Base-by-base conservation (phyloP, 2,113 vertebrate genomes). In the Lophura nycthemera region DNA sequence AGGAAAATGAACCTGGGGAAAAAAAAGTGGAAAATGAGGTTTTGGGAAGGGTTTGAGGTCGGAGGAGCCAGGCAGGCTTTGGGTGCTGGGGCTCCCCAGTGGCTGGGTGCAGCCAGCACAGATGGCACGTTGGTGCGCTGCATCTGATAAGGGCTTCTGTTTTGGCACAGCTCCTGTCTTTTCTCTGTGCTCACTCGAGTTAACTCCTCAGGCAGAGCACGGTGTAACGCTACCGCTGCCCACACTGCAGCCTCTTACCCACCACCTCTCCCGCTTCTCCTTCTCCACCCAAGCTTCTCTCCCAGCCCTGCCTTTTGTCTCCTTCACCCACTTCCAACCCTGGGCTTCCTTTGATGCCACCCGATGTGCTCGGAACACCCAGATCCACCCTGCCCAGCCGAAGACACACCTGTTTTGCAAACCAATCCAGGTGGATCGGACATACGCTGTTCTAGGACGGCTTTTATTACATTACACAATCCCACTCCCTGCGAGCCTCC, bases 291-390 rank as follows among this genome's bases (percentile, higher is more conserved):
- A 95, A 85, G 97, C 95, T 96, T 93, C 70, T 40, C 83, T 97
- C 92, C 94, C 95, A 96, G 25, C 95, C 94, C 96, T 95, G 73
- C 89, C 95, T 95, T 95, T 96, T 96, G 96, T 96, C 92, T 96
- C 77, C 93, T 88, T 96, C 96, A 94, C 95, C 95, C 92, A 96
- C 93, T 95, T 96, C 56, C 92, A 95, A 90, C 83, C 92, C n/a
- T 21, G 43, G 19, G 78, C 43, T 64, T 92, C 81, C 94, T 96
- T 97, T 97, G 97, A 97, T 96, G 95, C 88, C 94, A 86, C 47
- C 89, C 64, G 79, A 13, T 74, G 3, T 65, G 66, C 34, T 59
- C 90, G 82, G 88, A 18, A 91, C 96, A 94, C 83, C 71, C 73
- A 30, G 93, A 86, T 92, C 93, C 93, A 65, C 96, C 96, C 96